A percentile compares a stretch with the other conserved stretches of the same genome.
These are phyloP conservation scores for Malurus splendens DNA, from an alignment of 2,797 vertebrate genomes.

Conservation along the genomic window DNA sequence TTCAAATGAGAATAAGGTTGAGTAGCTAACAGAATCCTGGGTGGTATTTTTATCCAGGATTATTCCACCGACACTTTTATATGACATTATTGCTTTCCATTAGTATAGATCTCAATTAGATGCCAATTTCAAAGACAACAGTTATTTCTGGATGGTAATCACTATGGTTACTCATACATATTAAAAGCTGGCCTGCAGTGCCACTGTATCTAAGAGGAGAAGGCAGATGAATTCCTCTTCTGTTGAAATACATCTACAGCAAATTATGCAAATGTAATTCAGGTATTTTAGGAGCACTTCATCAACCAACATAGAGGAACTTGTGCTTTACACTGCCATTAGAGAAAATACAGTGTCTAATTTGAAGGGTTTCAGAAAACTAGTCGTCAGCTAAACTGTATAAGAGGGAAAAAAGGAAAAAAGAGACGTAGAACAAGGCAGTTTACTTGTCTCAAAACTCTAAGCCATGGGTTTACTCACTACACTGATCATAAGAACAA, in stretches of 20 bases:
- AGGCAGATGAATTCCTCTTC: neutral
- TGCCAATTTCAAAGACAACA: neutral
- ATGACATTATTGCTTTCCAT: neutral
- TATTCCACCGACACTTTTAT: neutral
- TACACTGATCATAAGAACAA: neutral
- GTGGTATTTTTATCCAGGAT: neutral
- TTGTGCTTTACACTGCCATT: neutral
- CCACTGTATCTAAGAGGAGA: neutral
- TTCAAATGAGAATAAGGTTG: neutral
- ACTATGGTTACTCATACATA: neutral
- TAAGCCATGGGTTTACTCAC: neutral
- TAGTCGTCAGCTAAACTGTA: neutral
- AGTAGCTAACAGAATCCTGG: neutral
- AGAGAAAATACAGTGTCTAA: neutral
- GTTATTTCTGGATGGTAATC: neutral
- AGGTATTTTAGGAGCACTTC: neutral
- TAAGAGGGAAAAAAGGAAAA: rapidly evolving
- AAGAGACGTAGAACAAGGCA: neutral
- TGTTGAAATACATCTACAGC: neutral
- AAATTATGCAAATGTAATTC: neutral
- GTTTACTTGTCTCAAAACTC: neutral
- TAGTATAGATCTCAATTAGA: neutral
- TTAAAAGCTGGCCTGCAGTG: neutral
- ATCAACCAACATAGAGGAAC: neutral
- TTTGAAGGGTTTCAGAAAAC: neutral